Base-by-base conservation (phyloP, 2,888 invertebrate species). In the Drosophila pseudotakahashii region DNA sequence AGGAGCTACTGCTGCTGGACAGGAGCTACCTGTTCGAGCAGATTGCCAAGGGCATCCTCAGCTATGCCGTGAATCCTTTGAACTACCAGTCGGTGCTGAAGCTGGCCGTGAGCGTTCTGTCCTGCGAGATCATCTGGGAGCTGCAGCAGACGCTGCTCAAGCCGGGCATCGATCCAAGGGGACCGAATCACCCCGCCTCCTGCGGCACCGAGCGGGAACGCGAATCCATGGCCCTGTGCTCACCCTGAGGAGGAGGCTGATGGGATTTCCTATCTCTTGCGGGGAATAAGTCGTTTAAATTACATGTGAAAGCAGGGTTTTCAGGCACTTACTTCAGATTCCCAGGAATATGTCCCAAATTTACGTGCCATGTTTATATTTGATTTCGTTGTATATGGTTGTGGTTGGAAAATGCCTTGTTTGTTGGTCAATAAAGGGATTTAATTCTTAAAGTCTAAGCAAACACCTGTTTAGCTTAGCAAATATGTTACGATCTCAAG, bases 71-170 rank as follows among this genome's bases (percentile, higher is more conserved):
- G 1, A 92, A 92, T 57, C 76, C 81, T 0, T 82, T 88, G 2
- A 90, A 92, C 75, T 92, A 84, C 13, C 75, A 89, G 34, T 78
- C 91, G 0, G 85, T 86, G 26, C 34, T 89, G 1, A 79, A 83
- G 48, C 61, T 92, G 14, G 89, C 91, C 7, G 82, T 86, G 5
- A 89, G 85, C 55, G 89, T 88, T 4, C 51, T 92, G 36, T 78
- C 92, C 32, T 89, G 88, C 26, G 89, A 92, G 75, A 81, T 91
- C n/a, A 84, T 92, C 62, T 88, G 80, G 70, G 79, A 75, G 2
- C 61, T 92, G 42, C 92, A 92, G 60, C 84, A 89, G 34, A 70
- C 78, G 7, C 32, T 90, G 47, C 72, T 92, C 9, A 89, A 83
- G 39, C 90, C 90, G 2, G 82, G 82, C 23, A 32, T 60, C 3